Evolutionary conservation across 2,113 vertebrate species (phyloP).

Genomic region (Lampris megalopsis): DNA sequence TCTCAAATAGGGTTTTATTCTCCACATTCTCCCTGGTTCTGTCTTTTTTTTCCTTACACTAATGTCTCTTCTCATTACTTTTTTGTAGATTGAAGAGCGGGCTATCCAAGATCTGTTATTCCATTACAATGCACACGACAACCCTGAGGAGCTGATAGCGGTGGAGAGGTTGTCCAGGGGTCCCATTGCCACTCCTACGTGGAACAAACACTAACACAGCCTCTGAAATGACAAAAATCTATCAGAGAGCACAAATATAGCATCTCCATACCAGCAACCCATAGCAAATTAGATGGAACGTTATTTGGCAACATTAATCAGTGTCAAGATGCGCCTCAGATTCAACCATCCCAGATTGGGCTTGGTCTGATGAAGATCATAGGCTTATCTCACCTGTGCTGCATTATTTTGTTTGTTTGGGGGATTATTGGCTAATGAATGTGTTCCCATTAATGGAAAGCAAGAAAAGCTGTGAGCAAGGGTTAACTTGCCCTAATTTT

Average conservation of each 20-base stretch:
- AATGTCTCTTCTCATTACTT: constrained; percentile 8
- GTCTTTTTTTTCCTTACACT: not conserved
- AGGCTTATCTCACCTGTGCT: constrained; percentile 42
- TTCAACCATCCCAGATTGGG: not conserved
- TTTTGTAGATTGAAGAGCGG: constrained; percentile 90
- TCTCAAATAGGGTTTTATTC: constrained; percentile 20
- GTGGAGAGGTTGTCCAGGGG: constrained; percentile 91
- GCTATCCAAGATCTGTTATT: constrained; percentile 94
- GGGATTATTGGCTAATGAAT: constrained; percentile 15
- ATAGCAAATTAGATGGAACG: constrained; percentile 7
- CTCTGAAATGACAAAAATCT: constrained; percentile 33
- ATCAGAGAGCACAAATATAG: not conserved
- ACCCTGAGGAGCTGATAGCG: constrained; percentile 93
- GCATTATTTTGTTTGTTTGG: constrained; percentile 5
- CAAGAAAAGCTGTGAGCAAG: not conserved
- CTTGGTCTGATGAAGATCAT: constrained; percentile 2
- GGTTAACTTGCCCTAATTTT: not conserved
- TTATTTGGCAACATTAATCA: constrained; percentile 15
- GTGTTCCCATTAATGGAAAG: not conserved
- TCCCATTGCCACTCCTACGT: constrained; percentile 91
- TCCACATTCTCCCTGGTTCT: not conserved
- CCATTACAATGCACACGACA: constrained; percentile 89
- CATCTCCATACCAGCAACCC: not conserved
- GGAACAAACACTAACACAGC: constrained; percentile 90
- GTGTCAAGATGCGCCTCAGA: constrained; percentile 9